These are phyloP conservation scores for Champsocephalus gunnari DNA, from an alignment of 2,797 vertebrate species.

Conservation along the genomic window DNA sequence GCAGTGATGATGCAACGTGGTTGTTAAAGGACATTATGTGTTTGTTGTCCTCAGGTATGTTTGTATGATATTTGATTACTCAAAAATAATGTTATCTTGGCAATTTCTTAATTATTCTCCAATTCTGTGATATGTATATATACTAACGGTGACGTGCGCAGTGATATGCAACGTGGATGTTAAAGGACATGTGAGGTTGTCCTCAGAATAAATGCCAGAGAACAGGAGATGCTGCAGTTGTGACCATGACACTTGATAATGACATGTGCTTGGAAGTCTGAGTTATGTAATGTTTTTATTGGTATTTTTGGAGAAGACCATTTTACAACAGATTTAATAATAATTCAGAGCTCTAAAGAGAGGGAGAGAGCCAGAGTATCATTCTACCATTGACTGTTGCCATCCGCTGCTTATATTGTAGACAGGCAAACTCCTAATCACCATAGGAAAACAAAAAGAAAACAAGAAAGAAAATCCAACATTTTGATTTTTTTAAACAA, in stretches of 20 bases:
- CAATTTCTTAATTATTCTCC: no score
- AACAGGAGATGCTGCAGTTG: no score
- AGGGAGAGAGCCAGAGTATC: constrained; percentile 85
- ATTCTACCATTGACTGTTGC: constrained; percentile 88
- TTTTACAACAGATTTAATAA: constrained; percentile 93
- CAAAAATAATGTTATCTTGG: no score
- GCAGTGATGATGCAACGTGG: no score
- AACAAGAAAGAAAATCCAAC: constrained; percentile 69
- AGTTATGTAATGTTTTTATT: constrained; percentile 84
- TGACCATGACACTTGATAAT: constrained; percentile 79
- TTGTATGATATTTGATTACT: no score
- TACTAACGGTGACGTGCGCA: no score
- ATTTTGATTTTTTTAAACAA: constrained; percentile 77
- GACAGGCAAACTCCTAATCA: constrained; percentile 96
- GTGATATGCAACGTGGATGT: no score
- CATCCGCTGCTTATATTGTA: constrained; percentile 79
- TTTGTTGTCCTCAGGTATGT: no score
- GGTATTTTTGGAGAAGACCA: constrained; percentile 90
- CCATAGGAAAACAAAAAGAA: constrained; percentile 83
- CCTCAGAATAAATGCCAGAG: no score
- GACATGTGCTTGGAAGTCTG: constrained; percentile 81
- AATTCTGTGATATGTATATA: no score
- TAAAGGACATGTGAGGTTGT: no score
- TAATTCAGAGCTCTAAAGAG: constrained; percentile 94
- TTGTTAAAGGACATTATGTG: no score